Evolutionary conservation across 1,140 invertebrate species (phyloP), one percentile per base, ranked within the genome.

Genomic region (Portunus trituberculatus): DNA sequence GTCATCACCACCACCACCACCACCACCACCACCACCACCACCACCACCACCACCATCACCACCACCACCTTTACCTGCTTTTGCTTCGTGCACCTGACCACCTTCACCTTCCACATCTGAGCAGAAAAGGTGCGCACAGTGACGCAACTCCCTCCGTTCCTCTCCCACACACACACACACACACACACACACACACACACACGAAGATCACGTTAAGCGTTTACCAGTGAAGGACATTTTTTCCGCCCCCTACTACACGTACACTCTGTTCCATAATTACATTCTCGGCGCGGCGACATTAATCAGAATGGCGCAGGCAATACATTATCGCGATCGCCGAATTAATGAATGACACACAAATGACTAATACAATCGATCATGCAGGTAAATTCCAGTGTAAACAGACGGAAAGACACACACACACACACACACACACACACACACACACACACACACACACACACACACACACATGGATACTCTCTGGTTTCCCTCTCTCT

Each of bases 341-440:
- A 76, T 76, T 76, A 76, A 76, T 76, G 67, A 76, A 76, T 76
- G 67, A n/a, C 67, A 76, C 67, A n/a, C 67, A 76, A 76, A 76
- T 25, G 67, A 76, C n/a, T 25, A n/a, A 25, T 76, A n/a, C 67
- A n/a, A 76, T 76, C 67, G 67, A 76, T 76, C 67, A 76, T 76
- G 67, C 67, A 76, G 20, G 67, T 76, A 76, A 76, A 76, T 20
- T 12, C 52, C 52, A 59, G 20, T 59, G 52, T 59, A 59, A 59
- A 59, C 52, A 59, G 12, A 59, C 52, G 20, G 12, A 59, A 12
- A 59, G 39, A 39, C 6, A 6, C 52, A 59, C 52, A 59, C 52
- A 20, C 52, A 59, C 52, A 59, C 52, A 59, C 52, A 10, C 12
- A 59, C 16, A 10, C 52, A 59, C 52, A 59, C 52, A 59, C 52